Conservation (phyloP, 2,797 vertebrate genomes). For the Poeciliopsis infans region DNA sequence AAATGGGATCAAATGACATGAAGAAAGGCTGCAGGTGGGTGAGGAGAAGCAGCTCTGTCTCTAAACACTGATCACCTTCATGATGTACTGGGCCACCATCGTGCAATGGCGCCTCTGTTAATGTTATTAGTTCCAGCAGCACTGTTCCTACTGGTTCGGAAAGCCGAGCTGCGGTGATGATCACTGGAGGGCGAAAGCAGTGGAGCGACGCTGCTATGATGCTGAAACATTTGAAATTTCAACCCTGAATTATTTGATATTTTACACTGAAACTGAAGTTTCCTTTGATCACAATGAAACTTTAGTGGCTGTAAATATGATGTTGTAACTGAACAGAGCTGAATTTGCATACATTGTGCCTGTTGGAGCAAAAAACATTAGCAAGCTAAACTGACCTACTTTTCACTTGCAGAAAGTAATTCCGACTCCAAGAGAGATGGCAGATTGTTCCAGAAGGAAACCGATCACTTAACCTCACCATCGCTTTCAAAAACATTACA, state of each 20-base stretch:
- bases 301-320: background rate
- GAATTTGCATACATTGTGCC: background rate
- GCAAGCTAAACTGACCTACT: background rate
- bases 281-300: background rate
- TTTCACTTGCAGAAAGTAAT: background rate
- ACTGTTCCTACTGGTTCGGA: conserved; percentile 1
- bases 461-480: background rate
- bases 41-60: background rate
- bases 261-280: background rate
- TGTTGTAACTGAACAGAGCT: background rate
- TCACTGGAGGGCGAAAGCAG: conserved; percentile 7
- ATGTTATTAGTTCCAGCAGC: conserved; percentile 16
- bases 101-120: conserved; percentile 6
- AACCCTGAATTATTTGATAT: background rate
- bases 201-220: background rate
- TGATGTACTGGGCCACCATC: background rate
- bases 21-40: conserved; percentile 13
- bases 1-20: conserved; percentile 38
- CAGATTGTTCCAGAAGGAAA: background rate
- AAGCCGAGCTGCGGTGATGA: background rate
- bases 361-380: background rate
- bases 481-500: background rate
- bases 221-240: background rate
- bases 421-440: background rate
- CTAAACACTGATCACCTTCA: background rate